Evolutionary conservation across 2,888 invertebrate genomes (phyloP), one percentile per base, ranked within the genome.

Genomic region (Cataglyphis rosenhaueri): DNA sequence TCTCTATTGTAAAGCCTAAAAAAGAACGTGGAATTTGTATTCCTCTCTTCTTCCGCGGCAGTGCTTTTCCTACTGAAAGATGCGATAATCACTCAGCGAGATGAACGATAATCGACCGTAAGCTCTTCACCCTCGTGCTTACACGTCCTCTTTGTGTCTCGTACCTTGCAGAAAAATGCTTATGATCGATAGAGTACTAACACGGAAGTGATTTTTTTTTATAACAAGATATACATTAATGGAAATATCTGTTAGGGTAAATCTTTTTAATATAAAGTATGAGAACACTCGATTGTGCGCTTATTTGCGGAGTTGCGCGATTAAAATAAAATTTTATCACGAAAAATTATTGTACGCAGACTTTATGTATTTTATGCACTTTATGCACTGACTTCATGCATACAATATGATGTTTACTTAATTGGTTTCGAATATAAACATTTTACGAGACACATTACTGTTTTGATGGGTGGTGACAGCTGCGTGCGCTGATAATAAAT

Each of bases 1-100:
- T 86, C 70, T 76, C 62, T 48, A 48, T 48, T 0, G 59, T n/a
- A 73, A 73, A 74, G 81, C 65, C 35, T 41, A 59, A 78, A 65
- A 25, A 81, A 78, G 52, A 74, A 59, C 87, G 79, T 32, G 38
- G 66, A 81, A 57, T 61, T 52, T 65, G 66, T 44, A 35, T 9
- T n/a, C 44, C 48, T 48, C 84, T 70, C 64, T 44, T 81, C 64
- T 48, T 81, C 32, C 73, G 25, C 25, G 9, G 68, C 84, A 35
- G 35, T 74, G 84, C 62, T 84, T 82, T 74, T 82, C 68, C 55
- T 48, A 41, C 70, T 55, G 38, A 82, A 71, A 82, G 82, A 75
- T 74, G 64, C 84, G 70, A 83, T 83, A 83, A 85, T 64, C 85
- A 52, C 66, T 83, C 83, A 71, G 44, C 65, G 82, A 84, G 82